Evolutionary conservation across 2,113 vertebrate species (phyloP), one percentile per base, ranked within the genome.

Genomic region (Pelobates fuscus): DNA sequence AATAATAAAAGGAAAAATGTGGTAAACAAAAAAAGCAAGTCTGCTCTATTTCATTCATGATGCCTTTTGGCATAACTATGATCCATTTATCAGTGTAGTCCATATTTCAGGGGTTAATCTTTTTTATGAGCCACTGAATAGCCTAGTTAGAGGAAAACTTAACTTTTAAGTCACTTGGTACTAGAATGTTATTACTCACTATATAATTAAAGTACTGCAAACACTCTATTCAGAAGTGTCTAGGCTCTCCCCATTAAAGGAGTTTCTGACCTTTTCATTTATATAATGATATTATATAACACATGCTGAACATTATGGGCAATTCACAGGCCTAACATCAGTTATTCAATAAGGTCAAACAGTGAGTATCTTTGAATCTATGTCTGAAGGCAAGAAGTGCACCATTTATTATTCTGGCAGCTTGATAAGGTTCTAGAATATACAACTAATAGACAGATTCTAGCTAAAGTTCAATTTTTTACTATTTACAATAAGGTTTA

Each of bases 261-360:
- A 55, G 52, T 21, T 55, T 5, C 52, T 55, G 52, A 55, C 52
- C 52, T 55, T 55, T 55, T 23, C 21, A 55, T 55, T 55, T 55
- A 55, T 55, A 55, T 23, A 55, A 21, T 55, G 52, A 55, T 49
- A 49, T 49, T 49, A 49, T 49, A 49, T 49, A 49, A 49, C 44
- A 49, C 17, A 49, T 49, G 44, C 44, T 18, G 44, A 49, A 49
- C 12, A 49, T 49, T 49, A 49, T 49, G 44, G 44, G 11, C 44
- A 49, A 49, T 49, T 49, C 44, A 5, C 12, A 4, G 44, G 44
- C 44, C 44, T 49, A 17, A 3, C 12, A 49, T 7, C 10, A 49
- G 44, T 49, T 49, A 49, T 18, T 49, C 44, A 49, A 49, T 49
- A 49, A 49, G 44, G 44, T 49, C 44, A 49, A 14, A 49, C 12